Conservation (phyloP, 2,888 invertebrate species). For the Heliconius cydno region DNA sequence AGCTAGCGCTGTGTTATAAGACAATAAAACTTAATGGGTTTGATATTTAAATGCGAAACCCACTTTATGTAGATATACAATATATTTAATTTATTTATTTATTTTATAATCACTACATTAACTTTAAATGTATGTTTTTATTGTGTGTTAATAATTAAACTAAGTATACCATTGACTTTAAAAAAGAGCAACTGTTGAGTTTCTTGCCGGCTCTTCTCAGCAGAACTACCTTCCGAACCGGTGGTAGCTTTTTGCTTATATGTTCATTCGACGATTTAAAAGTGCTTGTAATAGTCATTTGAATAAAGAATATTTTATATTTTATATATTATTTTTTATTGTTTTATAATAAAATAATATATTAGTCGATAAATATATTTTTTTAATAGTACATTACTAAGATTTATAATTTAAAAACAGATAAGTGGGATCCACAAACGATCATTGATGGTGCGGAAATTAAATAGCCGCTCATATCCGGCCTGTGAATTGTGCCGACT, state of each 20-base stretch:
- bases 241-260: too few species aligned
- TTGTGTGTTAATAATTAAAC: not conserved
- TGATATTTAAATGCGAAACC: conserved; percentile 45
- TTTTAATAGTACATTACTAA: not conserved
- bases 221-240: too few species aligned
- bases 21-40: conserved; percentile 44
- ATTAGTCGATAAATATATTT: not conserved
- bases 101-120: not conserved
- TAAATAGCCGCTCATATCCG: conserved; percentile 81
- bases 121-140: not conserved
- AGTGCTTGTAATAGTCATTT: too few species aligned
- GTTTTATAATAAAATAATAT: not conserved
- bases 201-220: too few species aligned
- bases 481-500: conserved; percentile 58
- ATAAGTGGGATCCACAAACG: conserved; percentile 63
- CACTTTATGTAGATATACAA: conserved; percentile 16
- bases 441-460: conserved; percentile 79
- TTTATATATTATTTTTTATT: not conserved
- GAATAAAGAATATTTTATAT: too few species aligned
- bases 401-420: conserved; percentile 49
- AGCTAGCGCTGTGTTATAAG: conserved; percentile 42
- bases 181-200: too few species aligned
- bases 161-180: too few species aligned
- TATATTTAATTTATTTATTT: not conserved
- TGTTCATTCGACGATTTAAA: too few species aligned